Evolutionary conservation across 2,113 vertebrate species (phyloP).

Genomic region (Nematolebias whitei): DNA sequence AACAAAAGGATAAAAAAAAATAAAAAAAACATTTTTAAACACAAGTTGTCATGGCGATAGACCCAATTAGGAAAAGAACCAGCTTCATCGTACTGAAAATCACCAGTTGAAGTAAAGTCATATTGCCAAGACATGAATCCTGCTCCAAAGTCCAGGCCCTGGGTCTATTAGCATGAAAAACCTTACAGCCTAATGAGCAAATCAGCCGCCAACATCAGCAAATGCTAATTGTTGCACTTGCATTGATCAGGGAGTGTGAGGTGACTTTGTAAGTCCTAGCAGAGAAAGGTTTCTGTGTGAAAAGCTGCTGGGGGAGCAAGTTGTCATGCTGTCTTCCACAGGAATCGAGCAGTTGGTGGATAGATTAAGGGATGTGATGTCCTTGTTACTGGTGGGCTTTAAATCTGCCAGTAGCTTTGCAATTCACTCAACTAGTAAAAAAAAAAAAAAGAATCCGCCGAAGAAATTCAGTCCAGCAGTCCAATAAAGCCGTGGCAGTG

Average conservation of each 20-base stretch:
- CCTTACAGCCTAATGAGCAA: conserved; percentile 13
- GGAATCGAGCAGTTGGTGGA: conserved; percentile 37
- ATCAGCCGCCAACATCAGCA: conserved; percentile 21
- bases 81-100: not conserved
- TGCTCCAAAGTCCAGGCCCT: not conserved
- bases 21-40: too few relatives aligned
- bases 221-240: conserved; percentile 16
- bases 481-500: conserved; percentile 4
- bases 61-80: not conserved
- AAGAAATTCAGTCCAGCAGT: conserved; percentile 1
- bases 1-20: too few relatives aligned
- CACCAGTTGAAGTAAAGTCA: not conserved
- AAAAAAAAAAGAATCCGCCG: conserved; percentile 3
- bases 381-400: conserved; percentile 37
- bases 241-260: conserved; percentile 15
- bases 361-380: conserved; percentile 49
- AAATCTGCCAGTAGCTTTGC: conserved; percentile 35
- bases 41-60: not conserved
- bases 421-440: not conserved
- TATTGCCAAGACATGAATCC: not conserved
- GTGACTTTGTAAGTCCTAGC: conserved; percentile 23
- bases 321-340: conserved; percentile 22
- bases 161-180: not conserved
- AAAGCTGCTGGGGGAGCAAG: conserved; percentile 32
- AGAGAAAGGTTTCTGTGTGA: conserved; percentile 12